phyloP scores from a whole-genome alignment of 1,140 invertebrate genomes.

The Bathynomus jamesi region DNA sequence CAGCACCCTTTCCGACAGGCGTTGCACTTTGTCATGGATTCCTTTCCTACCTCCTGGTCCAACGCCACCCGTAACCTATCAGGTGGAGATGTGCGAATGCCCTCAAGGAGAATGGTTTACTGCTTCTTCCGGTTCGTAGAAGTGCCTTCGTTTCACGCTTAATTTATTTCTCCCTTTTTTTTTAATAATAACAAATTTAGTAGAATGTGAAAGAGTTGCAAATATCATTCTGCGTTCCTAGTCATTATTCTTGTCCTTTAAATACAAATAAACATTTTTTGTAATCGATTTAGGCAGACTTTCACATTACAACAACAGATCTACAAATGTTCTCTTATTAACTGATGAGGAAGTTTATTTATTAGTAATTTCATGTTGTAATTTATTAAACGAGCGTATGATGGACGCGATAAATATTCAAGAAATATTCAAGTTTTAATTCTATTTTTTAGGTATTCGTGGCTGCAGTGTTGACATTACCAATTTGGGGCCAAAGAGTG shows the following conservation, averaged over 20 bases:
- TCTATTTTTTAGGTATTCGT: slow-evolving; percentile 52
- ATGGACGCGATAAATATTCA: too few relatives aligned
- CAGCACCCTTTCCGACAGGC: slow-evolving; percentile 73
- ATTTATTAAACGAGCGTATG: too few relatives aligned
- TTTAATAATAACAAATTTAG: background rate
- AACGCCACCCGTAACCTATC: slow-evolving; percentile 78
- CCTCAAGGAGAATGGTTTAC: slow-evolving; percentile 83
- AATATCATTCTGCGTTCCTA: background rate
- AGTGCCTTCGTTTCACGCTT: too few relatives aligned
- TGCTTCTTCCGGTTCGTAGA: slow-evolving; percentile 54
- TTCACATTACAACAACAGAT: too few relatives aligned
- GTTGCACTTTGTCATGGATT: slow-evolving; percentile 80
- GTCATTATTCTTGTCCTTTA: too few relatives aligned
- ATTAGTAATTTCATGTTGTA: too few relatives aligned
- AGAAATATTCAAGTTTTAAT: too few relatives aligned
- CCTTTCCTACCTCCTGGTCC: slow-evolving; percentile 75
- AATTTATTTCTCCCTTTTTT: background rate
- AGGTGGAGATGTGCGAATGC: slow-evolving; percentile 84
- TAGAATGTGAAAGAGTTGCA: background rate
- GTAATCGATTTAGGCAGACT: too few relatives aligned
- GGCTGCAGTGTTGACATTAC: slow-evolving; percentile 76
- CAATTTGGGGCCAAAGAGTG: slow-evolving; percentile 71
- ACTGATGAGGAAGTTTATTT: too few relatives aligned
- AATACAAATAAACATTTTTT: too few relatives aligned
- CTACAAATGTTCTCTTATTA: too few relatives aligned